A percentile compares a stretch with the other conserved stretches of the same genome.
Evolutionary conservation across 2,113 vertebrate genomes (phyloP).

Genomic region (Lampris megalopsis): DNA sequence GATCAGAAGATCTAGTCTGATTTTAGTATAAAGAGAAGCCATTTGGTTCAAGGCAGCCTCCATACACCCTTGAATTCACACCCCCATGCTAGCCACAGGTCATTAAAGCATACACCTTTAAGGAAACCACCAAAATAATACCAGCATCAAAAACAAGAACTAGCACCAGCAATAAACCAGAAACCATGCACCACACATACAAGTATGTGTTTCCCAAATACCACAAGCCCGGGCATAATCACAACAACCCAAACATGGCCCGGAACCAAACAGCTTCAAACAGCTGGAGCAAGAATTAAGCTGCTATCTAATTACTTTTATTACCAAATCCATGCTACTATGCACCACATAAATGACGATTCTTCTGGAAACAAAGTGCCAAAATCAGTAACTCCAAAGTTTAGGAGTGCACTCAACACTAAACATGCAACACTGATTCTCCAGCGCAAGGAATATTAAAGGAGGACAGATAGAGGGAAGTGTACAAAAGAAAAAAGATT

Average conservation of each 20-base stretch:
- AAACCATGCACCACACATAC: slow-evolving; percentile 53
- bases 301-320: not conserved
- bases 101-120: not conserved
- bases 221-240: slow-evolving; percentile 36
- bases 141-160: not conserved
- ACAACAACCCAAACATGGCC: not conserved
- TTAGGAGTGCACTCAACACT: slow-evolving; percentile 17
- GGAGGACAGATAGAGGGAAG: slow-evolving; percentile 56
- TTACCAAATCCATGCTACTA: slow-evolving; percentile 30
- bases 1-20: not conserved
- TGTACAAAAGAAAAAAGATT: slow-evolving; percentile 40
- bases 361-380: slow-evolving; percentile 7
- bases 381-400: slow-evolving; percentile 23
- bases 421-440: slow-evolving; percentile 69
- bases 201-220: slow-evolving; percentile 44
- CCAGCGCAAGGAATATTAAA: slow-evolving; percentile 41
- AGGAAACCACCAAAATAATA: not conserved
- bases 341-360: slow-evolving; percentile 14
- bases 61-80: slow-evolving; percentile 9
- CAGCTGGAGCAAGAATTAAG: slow-evolving; percentile 2
- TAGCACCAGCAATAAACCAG: slow-evolving; percentile 17
- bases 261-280: slow-evolving; percentile 21
- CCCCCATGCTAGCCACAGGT: slow-evolving; percentile 18
- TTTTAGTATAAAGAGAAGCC: not conserved
- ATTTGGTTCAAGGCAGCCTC: not conserved